Base-by-base conservation (phyloP, 2,113 vertebrate genomes). In the Callipepla californica region DNA sequence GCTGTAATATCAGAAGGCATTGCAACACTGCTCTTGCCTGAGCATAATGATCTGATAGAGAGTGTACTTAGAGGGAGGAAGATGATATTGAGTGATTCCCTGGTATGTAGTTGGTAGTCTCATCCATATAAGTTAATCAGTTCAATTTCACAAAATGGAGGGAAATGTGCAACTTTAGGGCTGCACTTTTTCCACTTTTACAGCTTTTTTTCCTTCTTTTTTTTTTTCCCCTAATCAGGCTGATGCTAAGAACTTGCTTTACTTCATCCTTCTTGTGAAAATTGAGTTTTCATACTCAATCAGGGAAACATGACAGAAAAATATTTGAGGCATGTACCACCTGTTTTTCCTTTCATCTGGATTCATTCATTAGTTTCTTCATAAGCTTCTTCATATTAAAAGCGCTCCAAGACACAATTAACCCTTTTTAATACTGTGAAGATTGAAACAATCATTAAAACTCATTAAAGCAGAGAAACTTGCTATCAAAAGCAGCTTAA, bases 291-390 rank as follows among this genome's bases (percentile, higher is more conserved):
- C 80, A n/a, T 94, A 72, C 51, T 90, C 93, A 81, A 94, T 95
- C 69, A 57, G 76, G 94, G 74, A 85, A 92, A 90, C 51, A 82
- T 87, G 59, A 76, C 51, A 73, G 89, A 77, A 88, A 77, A 91
- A 83, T 83, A 87, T 94, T 15, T 53, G 74, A 91, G 93, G 75
- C 50, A 25, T 51, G 93, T 95, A 72, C 73, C 65, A 94, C 92
- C 94, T 94, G 85, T 55, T 89, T 90, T 87, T 82, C 80, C 65
- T 92, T 96, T 96, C 63, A 93, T 91, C 86, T 89, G 62, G 42
- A 66, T 80, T 91, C 53, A 81, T 82, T 95, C 90, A 81, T 77
- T 93, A 85, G 47, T 67, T 93, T 92, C 38, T 66, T 92, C 0
- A 0, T 80, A 74, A 85, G 47, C 70, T 93, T 92, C 38, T 66